Conservation (phyloP, 2,888 invertebrate genomes). For the Oscheius onirici region DNA sequence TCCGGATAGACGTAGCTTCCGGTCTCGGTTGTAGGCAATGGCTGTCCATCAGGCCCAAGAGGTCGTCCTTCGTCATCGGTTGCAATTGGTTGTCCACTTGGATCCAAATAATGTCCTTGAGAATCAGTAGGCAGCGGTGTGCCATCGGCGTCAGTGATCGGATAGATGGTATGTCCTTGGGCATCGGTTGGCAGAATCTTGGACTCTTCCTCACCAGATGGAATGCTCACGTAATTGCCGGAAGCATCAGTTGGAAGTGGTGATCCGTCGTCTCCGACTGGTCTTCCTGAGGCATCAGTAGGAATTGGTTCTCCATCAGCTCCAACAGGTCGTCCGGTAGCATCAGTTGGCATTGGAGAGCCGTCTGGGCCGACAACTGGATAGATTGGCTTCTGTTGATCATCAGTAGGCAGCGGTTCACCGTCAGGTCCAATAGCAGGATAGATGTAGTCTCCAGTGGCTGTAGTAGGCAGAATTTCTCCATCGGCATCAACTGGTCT, state of each 20-base stretch:
- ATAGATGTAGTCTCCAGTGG: conserved; percentile 35
- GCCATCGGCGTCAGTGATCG: conserved; percentile 41
- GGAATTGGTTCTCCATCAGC: conserved; percentile 35
- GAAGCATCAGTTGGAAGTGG: conserved; percentile 46
- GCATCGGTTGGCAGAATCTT: conserved; percentile 47
- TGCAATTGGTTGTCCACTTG: conserved; percentile 40
- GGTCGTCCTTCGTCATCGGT: conserved; percentile 49
- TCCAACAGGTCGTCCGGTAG: conserved; percentile 28
- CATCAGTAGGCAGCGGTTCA: conserved; percentile 47
- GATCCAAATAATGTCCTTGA: conserved; percentile 35
- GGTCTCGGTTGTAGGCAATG: conserved; percentile 52
- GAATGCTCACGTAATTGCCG: conserved; percentile 35
- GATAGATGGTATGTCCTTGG: conserved; percentile 34
- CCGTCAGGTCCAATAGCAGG: conserved; percentile 50
- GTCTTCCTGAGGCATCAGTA: conserved; percentile 41
- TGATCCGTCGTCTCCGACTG: conserved; percentile 36
- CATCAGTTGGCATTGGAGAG: conserved; percentile 44
- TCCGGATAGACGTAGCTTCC: conserved; percentile 42
- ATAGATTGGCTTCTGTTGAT: conserved; percentile 22
- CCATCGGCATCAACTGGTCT: conserved; percentile 42
- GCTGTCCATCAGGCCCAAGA: conserved; percentile 37
- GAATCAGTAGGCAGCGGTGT: conserved; percentile 37
- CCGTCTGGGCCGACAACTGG: conserved; percentile 49
- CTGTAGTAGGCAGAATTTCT: conserved; percentile 47
- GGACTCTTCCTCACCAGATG: conserved; percentile 26